A percentile compares a stretch with the other conserved stretches of the same genome.
These are phyloP conservation scores for Acrobasis repandana DNA, from an alignment of 2,888 invertebrate species.

Conservation along the genomic window DNA sequence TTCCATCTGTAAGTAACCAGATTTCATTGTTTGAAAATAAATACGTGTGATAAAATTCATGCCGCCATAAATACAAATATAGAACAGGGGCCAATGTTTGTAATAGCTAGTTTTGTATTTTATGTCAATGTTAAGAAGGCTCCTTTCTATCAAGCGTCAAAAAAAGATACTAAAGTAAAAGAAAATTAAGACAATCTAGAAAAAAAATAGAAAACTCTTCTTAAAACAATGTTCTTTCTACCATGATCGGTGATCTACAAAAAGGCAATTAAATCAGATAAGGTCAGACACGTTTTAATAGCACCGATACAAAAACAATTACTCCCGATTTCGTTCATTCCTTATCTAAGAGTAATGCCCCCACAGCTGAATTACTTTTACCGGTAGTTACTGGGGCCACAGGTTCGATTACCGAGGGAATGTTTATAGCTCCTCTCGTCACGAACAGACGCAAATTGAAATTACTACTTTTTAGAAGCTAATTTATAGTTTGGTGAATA, in stretches of 20 bases:
- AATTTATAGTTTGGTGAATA: constrained; percentile 18
- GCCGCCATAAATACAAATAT: too few species aligned
- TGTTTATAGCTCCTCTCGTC: constrained; percentile 33
- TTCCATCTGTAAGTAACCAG: too few species aligned
- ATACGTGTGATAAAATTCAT: too few species aligned
- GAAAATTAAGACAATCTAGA: neutral
- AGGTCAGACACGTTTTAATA: constrained; percentile 21
- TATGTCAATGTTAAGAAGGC: too few species aligned
- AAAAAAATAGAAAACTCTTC: neutral
- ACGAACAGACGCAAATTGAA: constrained; percentile 34
- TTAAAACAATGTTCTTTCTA: neutral
- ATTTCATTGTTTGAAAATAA: too few species aligned
- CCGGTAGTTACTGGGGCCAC: constrained; percentile 25
- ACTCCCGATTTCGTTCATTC: constrained; percentile 18
- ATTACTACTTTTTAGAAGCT: constrained; percentile 31
- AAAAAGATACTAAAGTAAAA: too few species aligned
- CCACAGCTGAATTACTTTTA: constrained; percentile 27
- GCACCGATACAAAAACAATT: constrained; percentile 20
- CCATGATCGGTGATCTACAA: constrained; percentile 8
- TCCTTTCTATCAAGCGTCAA: too few species aligned
- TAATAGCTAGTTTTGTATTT: too few species aligned
- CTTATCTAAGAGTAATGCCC: constrained; percentile 24
- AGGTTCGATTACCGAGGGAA: constrained; percentile 33
- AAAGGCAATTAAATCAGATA: constrained; percentile 24
- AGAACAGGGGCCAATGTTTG: too few species aligned